These are phyloP conservation scores for Amphiura filiformis DNA, from an alignment of 35 echinoderm and acorn worm genomes.

Conservation along the genomic window DNA sequence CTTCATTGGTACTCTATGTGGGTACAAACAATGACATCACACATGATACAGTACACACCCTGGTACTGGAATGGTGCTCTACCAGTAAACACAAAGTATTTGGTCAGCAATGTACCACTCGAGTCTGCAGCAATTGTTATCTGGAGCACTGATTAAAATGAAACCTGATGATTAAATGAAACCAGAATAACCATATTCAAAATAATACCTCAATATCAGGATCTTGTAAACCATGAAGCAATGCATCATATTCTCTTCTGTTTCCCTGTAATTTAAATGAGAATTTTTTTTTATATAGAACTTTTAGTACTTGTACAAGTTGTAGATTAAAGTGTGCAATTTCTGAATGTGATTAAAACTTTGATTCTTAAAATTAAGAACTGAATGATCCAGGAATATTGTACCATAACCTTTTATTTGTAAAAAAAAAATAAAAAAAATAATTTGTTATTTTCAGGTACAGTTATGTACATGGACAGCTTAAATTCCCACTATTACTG, in stretches of 20 bases:
- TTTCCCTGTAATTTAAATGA: neutral
- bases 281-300: neutral
- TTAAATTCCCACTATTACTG: neutral
- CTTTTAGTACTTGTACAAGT: neutral
- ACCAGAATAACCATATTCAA: neutral
- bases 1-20: too few relatives aligned
- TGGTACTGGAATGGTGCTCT: neutral
- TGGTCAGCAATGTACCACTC: neutral
- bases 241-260: neutral
- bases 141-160: neutral
- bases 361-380: too few relatives aligned
- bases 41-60: neutral
- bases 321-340: neutral
- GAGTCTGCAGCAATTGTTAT: neutral
- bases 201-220: constrained; percentile 8
- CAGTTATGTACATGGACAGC: neutral
- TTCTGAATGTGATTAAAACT: too few relatives aligned
- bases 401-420: neutral
- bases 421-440: too few relatives aligned
- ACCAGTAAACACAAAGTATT: neutral
- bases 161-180: neutral
- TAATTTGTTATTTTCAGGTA: neutral
- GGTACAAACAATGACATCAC: too few relatives aligned
- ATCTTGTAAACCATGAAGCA: neutral
- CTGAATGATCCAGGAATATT: neutral